phyloP scores from a whole-genome alignment of 1,140 invertebrate genomes.

The Berghia stephanieae region DNA sequence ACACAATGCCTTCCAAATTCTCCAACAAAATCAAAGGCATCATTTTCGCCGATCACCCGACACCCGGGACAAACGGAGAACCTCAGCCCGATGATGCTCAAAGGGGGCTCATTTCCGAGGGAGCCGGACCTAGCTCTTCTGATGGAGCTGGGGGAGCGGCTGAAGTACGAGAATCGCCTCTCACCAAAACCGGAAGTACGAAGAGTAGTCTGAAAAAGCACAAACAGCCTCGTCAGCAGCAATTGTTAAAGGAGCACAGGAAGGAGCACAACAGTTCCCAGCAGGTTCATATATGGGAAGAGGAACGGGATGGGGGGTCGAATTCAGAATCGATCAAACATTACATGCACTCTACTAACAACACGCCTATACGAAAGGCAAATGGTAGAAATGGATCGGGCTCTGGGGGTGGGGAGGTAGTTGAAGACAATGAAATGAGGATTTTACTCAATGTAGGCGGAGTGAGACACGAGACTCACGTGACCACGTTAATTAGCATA shows the following conservation, averaged over 20 bases:
- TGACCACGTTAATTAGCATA: slow-evolving; percentile 68
- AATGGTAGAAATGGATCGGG: too few relatives aligned
- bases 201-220: neutral
- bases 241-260: neutral
- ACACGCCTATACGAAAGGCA: neutral
- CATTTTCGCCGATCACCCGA: slow-evolving; percentile 20
- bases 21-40: slow-evolving; percentile 26
- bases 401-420: too few relatives aligned
- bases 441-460: slow-evolving; percentile 97
- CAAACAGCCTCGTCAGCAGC: neutral
- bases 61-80: neutral
- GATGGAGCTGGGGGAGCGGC: neutral
- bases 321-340: slow-evolving; percentile 15
- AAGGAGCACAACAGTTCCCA: neutral
- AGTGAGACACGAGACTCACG: slow-evolving; percentile 95
- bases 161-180: neutral
- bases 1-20: slow-evolving; percentile 1
- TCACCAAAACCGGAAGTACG: neutral
- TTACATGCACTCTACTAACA: neutral
- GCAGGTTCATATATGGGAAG: slow-evolving; percentile 13
- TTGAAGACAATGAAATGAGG: slow-evolving; percentile 40
- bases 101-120: slow-evolving; percentile 8
- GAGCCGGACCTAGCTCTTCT: neutral
- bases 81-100: slow-evolving; percentile 16
- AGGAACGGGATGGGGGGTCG: neutral